Evolutionary conservation across 1,140 invertebrate genomes (phyloP).

Genomic region (Amyelois transitella): DNA sequence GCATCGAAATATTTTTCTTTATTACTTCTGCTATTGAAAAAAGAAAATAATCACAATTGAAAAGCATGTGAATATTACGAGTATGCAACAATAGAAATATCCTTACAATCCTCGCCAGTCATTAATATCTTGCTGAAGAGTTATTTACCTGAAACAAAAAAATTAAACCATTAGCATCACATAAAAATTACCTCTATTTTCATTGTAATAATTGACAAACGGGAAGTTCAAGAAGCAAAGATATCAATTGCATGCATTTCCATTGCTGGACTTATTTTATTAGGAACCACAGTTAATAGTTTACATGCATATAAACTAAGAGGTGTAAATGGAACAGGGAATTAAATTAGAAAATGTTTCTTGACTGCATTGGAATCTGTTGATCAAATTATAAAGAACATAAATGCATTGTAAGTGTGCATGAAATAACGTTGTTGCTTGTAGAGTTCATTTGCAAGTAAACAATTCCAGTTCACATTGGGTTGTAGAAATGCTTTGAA

Average conservation of each 20-base stretch:
- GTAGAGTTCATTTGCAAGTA: slow-evolving; percentile 16
- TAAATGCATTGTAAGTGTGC: slow-evolving; percentile 18
- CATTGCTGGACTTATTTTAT: not conserved
- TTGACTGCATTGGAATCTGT: slow-evolving; percentile 41
- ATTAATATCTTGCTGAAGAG: not conserved
- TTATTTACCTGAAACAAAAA: slow-evolving; percentile 51
- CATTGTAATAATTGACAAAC: slow-evolving; percentile 17
- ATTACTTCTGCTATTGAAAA: not conserved
- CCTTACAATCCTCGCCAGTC: not conserved
- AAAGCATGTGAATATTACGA: not conserved
- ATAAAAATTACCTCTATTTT: slow-evolving; percentile 18
- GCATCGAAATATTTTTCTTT: not conserved
- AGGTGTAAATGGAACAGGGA: not conserved
- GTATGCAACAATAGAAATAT: no score
- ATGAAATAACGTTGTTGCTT: slow-evolving; percentile 33
- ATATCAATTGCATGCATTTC: not conserved
- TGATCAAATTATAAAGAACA: slow-evolving; percentile 40
- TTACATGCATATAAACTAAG: not conserved
- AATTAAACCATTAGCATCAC: slow-evolving; percentile 29
- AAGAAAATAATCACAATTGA: not conserved
- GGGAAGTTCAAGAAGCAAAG: slow-evolving; percentile 44
- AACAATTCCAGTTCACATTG: slow-evolving; percentile 6
- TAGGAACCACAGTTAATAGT: not conserved
- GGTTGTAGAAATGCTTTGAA: slow-evolving; percentile 2
- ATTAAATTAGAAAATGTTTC: slow-evolving; percentile 12